Evolutionary conservation across 1,140 invertebrate genomes (phyloP).

Genomic region (Drosophila mauritiana): DNA sequence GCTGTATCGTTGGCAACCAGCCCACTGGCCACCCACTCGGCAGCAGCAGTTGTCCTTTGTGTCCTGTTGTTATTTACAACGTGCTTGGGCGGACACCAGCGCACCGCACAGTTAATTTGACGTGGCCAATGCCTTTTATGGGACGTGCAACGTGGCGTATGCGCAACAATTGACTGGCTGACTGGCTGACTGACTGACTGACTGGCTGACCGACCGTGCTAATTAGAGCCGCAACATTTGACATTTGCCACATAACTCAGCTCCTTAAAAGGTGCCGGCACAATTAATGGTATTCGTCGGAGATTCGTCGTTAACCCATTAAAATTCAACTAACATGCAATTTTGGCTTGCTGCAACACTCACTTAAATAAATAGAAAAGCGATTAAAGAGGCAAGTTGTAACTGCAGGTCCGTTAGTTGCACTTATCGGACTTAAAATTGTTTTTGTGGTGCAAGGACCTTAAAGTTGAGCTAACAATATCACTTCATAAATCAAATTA

Average conservation of each 20-base stretch:
- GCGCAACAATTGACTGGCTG: constrained; percentile 62
- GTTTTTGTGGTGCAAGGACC: neutral
- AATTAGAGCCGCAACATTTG: constrained; percentile 55
- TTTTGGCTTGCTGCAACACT: neutral
- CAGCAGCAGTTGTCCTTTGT: constrained; percentile 50
- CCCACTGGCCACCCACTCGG: constrained; percentile 2
- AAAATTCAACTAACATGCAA: neutral
- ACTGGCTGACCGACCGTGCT: constrained; percentile 16
- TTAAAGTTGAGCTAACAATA: constrained; percentile 13
- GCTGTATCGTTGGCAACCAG: constrained; percentile 15
- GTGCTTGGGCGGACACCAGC: constrained; percentile 51
- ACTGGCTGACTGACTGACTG: constrained; percentile 30
- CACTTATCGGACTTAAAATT: neutral
- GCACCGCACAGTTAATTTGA: constrained; percentile 63
- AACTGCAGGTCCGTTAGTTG: neutral
- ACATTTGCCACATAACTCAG: constrained; percentile 32
- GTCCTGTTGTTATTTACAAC: constrained; percentile 70
- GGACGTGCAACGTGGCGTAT: constrained; percentile 43
- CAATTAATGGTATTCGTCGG: constrained; percentile 10
- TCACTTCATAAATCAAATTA: constrained; percentile 42
- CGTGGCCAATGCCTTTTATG: constrained; percentile 56
- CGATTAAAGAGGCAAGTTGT: neutral
- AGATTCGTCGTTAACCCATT: neutral
- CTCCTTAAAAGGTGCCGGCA: constrained; percentile 1
- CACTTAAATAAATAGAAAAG: neutral